A percentile compares a stretch with the other conserved stretches of the same genome.
Conservation (phyloP, 2,113 vertebrate genomes). For the Platycercus adscitus region DNA sequence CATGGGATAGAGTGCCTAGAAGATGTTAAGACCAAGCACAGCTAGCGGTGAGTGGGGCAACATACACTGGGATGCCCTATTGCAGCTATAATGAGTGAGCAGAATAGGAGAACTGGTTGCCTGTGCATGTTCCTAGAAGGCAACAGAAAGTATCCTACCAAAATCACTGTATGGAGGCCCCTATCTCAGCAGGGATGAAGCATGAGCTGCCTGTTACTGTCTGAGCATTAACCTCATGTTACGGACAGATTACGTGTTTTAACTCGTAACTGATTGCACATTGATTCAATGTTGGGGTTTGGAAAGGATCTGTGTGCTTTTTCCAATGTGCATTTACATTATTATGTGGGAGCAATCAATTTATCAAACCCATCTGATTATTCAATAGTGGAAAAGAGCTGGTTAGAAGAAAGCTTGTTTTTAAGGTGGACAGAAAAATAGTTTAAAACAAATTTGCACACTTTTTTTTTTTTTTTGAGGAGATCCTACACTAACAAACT, state of each 20-base stretch:
- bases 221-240: not conserved
- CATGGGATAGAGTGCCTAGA: slow-evolving; percentile 52
- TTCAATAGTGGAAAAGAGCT: not conserved
- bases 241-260: not conserved
- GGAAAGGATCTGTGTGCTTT: slow-evolving; percentile 1
- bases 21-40: slow-evolving; percentile 22
- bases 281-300: slow-evolving; percentile 10
- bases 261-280: not conserved
- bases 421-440: not conserved
- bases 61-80: not conserved
- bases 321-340: not conserved
- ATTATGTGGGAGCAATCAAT: slow-evolving; percentile 7
- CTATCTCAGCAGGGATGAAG: not conserved
- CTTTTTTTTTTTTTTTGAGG: not conserved
- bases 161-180: not conserved
- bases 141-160: not conserved
- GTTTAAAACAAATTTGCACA: not conserved
- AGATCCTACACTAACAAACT: not conserved
- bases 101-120: not conserved
- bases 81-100: not conserved
- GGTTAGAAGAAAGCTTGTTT: not conserved
- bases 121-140: not conserved
- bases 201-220: not conserved
- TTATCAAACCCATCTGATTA: slow-evolving; percentile 21
- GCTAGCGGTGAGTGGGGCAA: slow-evolving; percentile 53